Base-by-base conservation (phyloP, 2,797 vertebrate species). In the Enteromius paludinosus region DNA sequence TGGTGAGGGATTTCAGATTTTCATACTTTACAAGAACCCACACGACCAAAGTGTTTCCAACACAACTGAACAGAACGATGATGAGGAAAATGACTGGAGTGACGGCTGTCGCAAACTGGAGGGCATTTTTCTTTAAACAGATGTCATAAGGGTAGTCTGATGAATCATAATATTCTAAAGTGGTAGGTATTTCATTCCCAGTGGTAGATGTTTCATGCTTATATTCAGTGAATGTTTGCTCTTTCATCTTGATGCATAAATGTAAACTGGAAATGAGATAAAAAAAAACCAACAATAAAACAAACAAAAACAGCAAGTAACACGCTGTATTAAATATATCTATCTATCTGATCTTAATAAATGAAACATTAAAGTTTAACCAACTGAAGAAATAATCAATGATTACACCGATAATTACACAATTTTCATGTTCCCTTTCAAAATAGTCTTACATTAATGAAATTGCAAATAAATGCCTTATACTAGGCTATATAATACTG, bases 41-140 rank as follows among this genome's bases (percentile, higher is more conserved):
- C 38, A 98, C 73, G 62, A 98, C 96, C 76, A 98, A 87, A 20
- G 84, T 85, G 87, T 99, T 99, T 72, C 97, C 97, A 35, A 96
- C 68, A 54, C 97, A 89, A 87, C 97, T 97, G 86, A 98, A 84
- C 43, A 96, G 1, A 47, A 96, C 93, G 56, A 94, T 92, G 15
- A 96, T 66, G 12, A 87, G 91, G 84, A 97, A 97, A 76, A 97
- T 87, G 30, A 95, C 30, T 0, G 92, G 86, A 5, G 88, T 94
- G 72, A 96, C 69, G n/a, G 87, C 35, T 0, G 79, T 75, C 54
- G 91, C 92, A 59, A 96, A 90, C 0, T 15, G 0, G 0, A 76
- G 49, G 25, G 91, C 66, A 0, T n/a, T 4, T 0, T 76, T 45
- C 84, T 85, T 94, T 47, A 94, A 43, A 6, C 97, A 99, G 0